These are phyloP conservation scores for Haemorhous mexicanus DNA, from an alignment of 2,113 vertebrate genomes.

Conservation along the genomic window DNA sequence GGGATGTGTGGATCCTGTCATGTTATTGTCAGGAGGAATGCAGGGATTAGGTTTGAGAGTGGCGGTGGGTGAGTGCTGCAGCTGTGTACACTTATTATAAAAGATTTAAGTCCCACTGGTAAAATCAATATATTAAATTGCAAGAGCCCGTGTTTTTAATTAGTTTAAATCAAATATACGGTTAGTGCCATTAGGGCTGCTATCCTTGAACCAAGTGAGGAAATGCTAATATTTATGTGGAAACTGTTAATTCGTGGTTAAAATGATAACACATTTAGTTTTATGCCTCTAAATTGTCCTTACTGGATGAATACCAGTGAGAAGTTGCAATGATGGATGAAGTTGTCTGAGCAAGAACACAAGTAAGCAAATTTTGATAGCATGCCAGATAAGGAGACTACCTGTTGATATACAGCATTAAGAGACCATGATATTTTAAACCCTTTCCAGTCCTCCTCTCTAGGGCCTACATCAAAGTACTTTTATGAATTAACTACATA, in stretches of 20 bases:
- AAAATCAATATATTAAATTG: slow-evolving; percentile 81
- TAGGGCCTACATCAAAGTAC: background rate
- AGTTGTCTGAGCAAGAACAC: background rate
- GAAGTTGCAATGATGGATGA: background rate
- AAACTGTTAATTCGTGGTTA: slow-evolving; percentile 73
- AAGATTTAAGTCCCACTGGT: slow-evolving; percentile 76
- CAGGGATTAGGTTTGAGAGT: slow-evolving; percentile 61
- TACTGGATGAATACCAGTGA: slow-evolving; percentile 33
- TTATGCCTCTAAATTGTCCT: slow-evolving; percentile 32
- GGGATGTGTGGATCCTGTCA: slow-evolving; percentile 77
- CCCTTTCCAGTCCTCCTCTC: background rate
- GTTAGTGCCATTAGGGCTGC: slow-evolving; percentile 58
- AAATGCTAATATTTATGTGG: slow-evolving; percentile 78
- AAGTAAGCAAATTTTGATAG: background rate
- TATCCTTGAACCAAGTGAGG: slow-evolving; percentile 59
- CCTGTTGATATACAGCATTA: background rate
- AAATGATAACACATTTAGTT: slow-evolving; percentile 69
- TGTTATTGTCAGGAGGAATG: slow-evolving; percentile 74
- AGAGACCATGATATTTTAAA: background rate
- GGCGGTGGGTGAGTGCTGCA: slow-evolving; percentile 61
- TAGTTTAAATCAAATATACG: slow-evolving; percentile 72
- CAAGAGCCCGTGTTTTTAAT: slow-evolving; percentile 77
- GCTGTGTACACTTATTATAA: slow-evolving; percentile 76
- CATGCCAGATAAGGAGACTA: background rate
- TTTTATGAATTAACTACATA: background rate